phyloP scores from a whole-genome alignment of 2,888 invertebrate species.

The Poecilobothrus nobilitatus region DNA sequence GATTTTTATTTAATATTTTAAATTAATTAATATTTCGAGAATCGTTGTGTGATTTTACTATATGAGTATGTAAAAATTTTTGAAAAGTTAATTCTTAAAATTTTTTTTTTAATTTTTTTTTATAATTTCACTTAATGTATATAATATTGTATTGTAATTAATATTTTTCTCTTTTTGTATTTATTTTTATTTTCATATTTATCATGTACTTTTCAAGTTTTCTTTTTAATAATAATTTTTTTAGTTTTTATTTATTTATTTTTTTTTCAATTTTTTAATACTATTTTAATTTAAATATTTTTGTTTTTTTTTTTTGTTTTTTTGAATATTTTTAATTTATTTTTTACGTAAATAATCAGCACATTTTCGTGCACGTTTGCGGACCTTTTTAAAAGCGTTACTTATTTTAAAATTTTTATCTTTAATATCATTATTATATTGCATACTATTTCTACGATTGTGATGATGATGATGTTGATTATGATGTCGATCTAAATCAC shows the following conservation, averaged over 20 bases:
- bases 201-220: not conserved
- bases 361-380: slow-evolving; percentile 44
- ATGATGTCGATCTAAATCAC: not conserved
- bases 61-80: not conserved
- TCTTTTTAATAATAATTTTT: not conserved
- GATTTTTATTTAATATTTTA: not conserved
- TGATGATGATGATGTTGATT: slow-evolving; percentile 3
- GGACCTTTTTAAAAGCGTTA: slow-evolving; percentile 38
- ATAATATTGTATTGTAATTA: not conserved
- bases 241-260: not conserved
- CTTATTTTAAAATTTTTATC: slow-evolving; percentile 36
- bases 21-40: not conserved
- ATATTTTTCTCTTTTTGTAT: not conserved
- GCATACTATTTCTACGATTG: not conserved
- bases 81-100: no score
- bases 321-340: slow-evolving; percentile 22
- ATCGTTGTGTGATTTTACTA: not conserved
- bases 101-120: not conserved
- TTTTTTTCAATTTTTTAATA: not conserved
- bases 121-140: not conserved
- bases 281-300: not conserved
- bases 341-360: slow-evolving; percentile 42
- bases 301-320: not conserved
- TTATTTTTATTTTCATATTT: not conserved
- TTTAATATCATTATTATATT: not conserved